Base-by-base conservation (phyloP, 2,797 vertebrate genomes). In the Sciurus carolinensis region DNA sequence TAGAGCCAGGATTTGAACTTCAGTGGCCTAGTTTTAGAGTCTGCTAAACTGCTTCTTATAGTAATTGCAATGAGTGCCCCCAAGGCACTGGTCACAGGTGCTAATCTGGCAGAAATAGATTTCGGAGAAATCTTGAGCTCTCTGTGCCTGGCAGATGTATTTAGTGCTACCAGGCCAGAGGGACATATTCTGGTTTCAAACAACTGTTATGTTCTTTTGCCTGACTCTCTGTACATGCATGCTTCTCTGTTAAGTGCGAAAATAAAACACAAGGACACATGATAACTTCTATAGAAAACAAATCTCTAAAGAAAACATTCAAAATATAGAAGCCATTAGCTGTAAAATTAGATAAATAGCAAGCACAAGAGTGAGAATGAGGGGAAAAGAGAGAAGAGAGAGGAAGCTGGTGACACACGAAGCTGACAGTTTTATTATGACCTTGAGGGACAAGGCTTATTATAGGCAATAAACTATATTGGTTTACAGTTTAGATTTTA, bases 401-500 rank as follows among this genome's bases (percentile, higher is more conserved):
- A 39, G 15, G 54, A 66, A 50, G 13, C n/a, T n/a, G 8, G 72
- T 28, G 59, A 87, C 81, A 62, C 9, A 47, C 13, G 52, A 81
- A 69, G 86, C 67, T 94, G 85, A 57, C 59, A 80, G 89, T 59
- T 95, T 97, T 96, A 94, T 95, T 87, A 83, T 71, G 57, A 79
- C 80, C 69, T 36, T 79, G 80, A 81, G 91, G 76, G 83, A 81
- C 47, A 92, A 90, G 64, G 50, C 39, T 95, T 95, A 50, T 82
- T 69, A 90, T 39, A 87, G 67, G 67, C 81, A 72, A 94, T 93
- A 86, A 95, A 89, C 77, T 94, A 54, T 67, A 94, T 57, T 97
- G 64, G 80, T 91, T 97, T 95, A 83, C 24, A 90, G 72, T 85
- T 87, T 93, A 90, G 84, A 93, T 96, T 97, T 97, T 96, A 95